phyloP scores from a whole-genome alignment of 2,113 vertebrate genomes.

The Leuciscus idus region DNA sequence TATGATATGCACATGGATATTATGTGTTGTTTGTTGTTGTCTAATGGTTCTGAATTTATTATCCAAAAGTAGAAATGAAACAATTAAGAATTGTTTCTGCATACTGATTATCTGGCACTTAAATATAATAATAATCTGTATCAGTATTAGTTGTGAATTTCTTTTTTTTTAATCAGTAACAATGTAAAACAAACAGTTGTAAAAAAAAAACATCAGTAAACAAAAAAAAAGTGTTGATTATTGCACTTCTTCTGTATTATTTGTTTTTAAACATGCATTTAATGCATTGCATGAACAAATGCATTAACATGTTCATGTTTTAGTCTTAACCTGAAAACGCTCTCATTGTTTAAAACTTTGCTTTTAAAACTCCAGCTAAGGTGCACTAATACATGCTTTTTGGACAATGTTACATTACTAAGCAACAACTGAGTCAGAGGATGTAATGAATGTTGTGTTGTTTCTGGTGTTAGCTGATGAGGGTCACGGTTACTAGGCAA shows the following conservation, averaged over 20 bases:
- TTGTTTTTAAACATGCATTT: not conserved
- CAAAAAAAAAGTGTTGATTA: not conserved
- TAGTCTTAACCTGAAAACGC: not conserved
- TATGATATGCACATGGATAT: no score
- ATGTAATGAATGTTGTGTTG: constrained; percentile 47
- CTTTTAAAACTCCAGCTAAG: constrained; percentile 8
- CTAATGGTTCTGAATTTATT: no score
- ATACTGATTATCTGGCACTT: no score
- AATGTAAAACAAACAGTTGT: no score
- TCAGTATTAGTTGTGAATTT: no score
- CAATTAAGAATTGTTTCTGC: no score
- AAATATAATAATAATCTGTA: no score
- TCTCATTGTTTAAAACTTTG: not conserved
- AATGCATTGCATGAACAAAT: no score
- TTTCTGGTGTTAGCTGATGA: constrained; percentile 49
- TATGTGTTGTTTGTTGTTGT: no score
- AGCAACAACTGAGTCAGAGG: constrained; percentile 20
- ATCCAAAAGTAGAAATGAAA: no score
- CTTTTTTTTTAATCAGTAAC: no score
- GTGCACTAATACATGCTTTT: constrained; percentile 27
- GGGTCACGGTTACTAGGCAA: constrained; percentile 58
- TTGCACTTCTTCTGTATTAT: not conserved
- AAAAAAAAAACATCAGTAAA: no score
- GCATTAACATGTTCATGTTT: not conserved
- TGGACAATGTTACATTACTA: constrained; percentile 12